Conservation (phyloP, 2,888 invertebrate species). For the Allacma fusca region DNA sequence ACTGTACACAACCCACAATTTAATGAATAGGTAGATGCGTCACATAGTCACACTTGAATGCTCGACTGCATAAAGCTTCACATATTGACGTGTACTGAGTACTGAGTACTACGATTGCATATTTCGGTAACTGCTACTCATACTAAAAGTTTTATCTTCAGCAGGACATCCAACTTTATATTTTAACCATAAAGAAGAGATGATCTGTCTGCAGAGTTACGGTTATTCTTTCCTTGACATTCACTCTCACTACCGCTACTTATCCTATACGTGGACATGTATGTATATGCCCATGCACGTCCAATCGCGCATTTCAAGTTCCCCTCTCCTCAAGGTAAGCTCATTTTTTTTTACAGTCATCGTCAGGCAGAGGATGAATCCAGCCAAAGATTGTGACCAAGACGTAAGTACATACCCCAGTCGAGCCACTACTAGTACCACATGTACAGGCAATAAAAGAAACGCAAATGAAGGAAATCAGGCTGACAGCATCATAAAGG, state of each 20-base stretch:
- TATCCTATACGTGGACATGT: not conserved
- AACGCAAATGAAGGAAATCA: conserved; percentile 7
- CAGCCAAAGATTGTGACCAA: too few species aligned
- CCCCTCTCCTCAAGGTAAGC: not conserved
- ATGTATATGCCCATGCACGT: not conserved
- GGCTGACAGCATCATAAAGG: not conserved
- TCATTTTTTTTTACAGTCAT: too few species aligned
- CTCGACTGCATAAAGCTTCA: conserved; percentile 4
- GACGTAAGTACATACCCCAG: too few species aligned
- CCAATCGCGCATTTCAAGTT: not conserved
- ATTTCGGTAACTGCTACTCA: not conserved
- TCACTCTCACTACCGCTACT: conserved; percentile 18
- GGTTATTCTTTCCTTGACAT: conserved; percentile 7
- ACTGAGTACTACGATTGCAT: not conserved
- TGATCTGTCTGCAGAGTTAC: not conserved
- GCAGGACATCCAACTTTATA: conserved; percentile 6
- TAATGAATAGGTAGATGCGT: conserved; percentile 11
- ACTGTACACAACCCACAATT: not conserved
- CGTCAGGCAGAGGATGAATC: too few species aligned
- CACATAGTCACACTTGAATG: not conserved
- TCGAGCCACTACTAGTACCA: too few species aligned
- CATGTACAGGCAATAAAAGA: not conserved
- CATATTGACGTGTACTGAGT: too few species aligned
- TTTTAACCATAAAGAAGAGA: too few species aligned
- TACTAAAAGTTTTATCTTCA: not conserved